Evolutionary conservation across 2,797 vertebrate genomes (phyloP), one percentile per base, ranked within the genome.

Genomic region (Ciconia nigra): DNA sequence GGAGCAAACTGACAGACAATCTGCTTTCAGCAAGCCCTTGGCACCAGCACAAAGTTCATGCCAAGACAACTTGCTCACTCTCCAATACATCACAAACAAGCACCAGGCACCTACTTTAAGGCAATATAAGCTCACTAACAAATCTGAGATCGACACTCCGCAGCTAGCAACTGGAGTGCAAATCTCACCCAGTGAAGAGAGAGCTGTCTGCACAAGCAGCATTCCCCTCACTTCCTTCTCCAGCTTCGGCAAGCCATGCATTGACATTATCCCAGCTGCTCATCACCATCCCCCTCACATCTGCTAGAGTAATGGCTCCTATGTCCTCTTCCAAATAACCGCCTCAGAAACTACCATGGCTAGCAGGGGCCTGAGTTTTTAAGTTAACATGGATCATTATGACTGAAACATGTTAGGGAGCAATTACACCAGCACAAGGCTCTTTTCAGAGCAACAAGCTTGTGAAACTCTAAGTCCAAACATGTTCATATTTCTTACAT

Each of bases 11-110:
- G 89, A 92, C 72, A 91, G 90, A 93, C 77, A 87, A 93, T 89
- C 93, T 96, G 83, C 73, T 93, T 94, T 91, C 81, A 87, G 90
- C 62, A 90, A 94, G 76, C 83, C 86, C 81, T 93, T 92, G 96
- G 95, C 95, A 95, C 58, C 62, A 63, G 83, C 77, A 83, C 86
- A 93, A 33, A 92, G 90, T 59, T 95, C 90, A 89, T 20, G 39
- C 95, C 86, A 92, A 96, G 96, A 92, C 83, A 89, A 87, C 90
- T 92, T 17, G 15, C 66, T 89, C 14, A 2, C 65, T 94, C 83
- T 94, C 94, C 90, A 82, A 70, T 81, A 90, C 62, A 93, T 87
- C 83, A 87, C 88, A 93, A 93, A 89, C 90, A 93, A 93, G 88
- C 83, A 87, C 59, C 77, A 83, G 83, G 86, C 93, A 92, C 83